A percentile compares a stretch with the other conserved stretches of the same genome.
phyloP scores from a whole-genome alignment of 2,113 vertebrate genomes.

The Sterrhoptilus dennistouni region DNA sequence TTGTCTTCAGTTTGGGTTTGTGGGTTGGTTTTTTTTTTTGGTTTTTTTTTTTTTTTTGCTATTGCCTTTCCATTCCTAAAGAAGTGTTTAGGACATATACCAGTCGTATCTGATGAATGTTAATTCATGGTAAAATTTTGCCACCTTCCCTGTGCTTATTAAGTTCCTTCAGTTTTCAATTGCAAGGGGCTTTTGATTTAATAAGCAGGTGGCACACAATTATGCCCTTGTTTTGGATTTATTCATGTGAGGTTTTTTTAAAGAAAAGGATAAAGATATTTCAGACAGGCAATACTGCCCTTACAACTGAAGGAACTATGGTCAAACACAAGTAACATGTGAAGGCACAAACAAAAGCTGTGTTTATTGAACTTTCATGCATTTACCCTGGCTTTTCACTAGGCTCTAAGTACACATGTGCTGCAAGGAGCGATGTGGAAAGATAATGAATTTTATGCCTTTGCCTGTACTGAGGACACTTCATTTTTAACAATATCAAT shows the following conservation, averaged over 20 bases:
- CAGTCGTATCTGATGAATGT: neutral
- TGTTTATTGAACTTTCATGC: neutral
- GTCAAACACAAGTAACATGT: neutral
- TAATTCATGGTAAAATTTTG: neutral
- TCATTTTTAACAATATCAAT: neutral
- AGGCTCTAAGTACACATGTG: neutral
- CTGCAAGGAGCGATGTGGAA: neutral
- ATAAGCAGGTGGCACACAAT: neutral
- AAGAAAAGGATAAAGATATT: neutral
- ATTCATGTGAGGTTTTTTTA: neutral
- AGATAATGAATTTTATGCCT: neutral
- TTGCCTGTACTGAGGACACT: neutral
- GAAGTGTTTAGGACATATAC: neutral
- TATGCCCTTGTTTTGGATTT: neutral
- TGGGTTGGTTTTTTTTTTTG: too few species aligned
- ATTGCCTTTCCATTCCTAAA: neutral
- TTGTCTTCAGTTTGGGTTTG: neutral
- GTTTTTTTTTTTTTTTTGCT: neutral
- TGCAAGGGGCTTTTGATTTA: neutral
- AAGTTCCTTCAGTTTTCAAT: neutral
- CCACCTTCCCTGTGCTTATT: neutral
- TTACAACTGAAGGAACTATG: neutral
- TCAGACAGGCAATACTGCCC: neutral
- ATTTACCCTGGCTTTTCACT: neutral
- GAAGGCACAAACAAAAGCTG: neutral